Percentiles rank a stretch among this genome's conserved stretches.
phyloP scores from a whole-genome alignment of 2,113 vertebrate species.

The Anser brachyrhynchus region DNA sequence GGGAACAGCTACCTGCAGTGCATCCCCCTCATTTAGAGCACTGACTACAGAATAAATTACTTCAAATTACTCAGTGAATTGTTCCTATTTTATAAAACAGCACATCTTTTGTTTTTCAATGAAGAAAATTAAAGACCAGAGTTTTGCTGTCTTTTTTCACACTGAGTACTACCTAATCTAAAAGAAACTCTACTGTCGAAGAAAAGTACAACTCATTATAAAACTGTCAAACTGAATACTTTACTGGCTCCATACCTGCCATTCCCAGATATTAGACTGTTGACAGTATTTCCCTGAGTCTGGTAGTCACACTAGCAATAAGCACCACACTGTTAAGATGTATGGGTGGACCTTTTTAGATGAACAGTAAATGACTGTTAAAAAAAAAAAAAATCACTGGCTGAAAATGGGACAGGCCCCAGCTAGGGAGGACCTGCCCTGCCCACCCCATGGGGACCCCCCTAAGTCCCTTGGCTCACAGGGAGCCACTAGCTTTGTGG shows the following conservation, averaged over 20 bases:
- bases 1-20: conserved; percentile 18
- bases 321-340: background rate
- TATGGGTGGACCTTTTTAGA: background rate
- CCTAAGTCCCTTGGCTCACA: accelerated
- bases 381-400: background rate
- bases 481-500: background rate
- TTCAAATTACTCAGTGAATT: conserved; percentile 30
- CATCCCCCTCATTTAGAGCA: background rate
- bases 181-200: background rate
- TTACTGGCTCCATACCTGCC: background rate
- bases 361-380: background rate
- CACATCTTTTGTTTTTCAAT: background rate
- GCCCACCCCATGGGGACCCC: background rate
- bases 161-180: background rate
- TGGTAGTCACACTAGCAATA: background rate
- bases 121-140: conserved; percentile 9
- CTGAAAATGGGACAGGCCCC: too few relatives aligned
- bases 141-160: background rate
- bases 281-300: background rate
- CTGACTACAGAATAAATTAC: conserved; percentile 11
- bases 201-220: background rate
- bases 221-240: background rate
- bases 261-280: background rate
- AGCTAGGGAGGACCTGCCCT: background rate
- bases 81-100: conserved; percentile 13